These are phyloP conservation scores for Rhagoletis zephyria DNA, from an alignment of 1,140 invertebrate species.

Conservation along the genomic window DNA sequence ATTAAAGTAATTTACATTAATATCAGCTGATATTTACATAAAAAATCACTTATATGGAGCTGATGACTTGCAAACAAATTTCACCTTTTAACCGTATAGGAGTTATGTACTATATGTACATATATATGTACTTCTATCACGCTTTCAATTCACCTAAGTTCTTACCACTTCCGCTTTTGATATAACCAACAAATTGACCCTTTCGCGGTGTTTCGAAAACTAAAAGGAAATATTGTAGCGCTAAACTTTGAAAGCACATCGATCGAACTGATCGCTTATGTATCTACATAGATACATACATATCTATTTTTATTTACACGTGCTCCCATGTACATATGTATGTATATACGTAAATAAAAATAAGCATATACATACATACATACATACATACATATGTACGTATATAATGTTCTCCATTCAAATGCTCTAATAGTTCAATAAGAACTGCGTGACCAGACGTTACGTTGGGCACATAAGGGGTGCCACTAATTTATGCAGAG, in stretches of 20 bases:
- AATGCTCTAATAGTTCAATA: background rate
- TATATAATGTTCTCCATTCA: background rate
- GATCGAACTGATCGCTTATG: background rate
- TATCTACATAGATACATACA: background rate
- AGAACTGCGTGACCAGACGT: too few species aligned
- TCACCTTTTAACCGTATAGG: too few species aligned
- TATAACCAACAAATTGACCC: background rate
- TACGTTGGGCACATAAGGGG: background rate
- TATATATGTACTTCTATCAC: background rate
- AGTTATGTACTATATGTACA: too few species aligned
- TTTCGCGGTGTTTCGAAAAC: slow-evolving; percentile 5
- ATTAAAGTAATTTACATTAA: too few species aligned
- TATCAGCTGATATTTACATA: too few species aligned
- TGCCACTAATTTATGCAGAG: background rate
- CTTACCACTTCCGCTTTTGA: background rate
- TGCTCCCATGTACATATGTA: background rate
- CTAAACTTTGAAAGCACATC: background rate
- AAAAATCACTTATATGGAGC: too few species aligned
- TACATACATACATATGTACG: background rate
- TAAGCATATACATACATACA: background rate
- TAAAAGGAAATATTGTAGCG: slow-evolving; percentile 8
- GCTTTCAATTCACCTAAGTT: background rate
- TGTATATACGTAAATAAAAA: too few species aligned
- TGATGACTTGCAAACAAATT: too few species aligned
- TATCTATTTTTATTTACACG: slow-evolving; percentile 24